phyloP scores from a whole-genome alignment of 1,140 invertebrate species.

The Physella acuta region DNA sequence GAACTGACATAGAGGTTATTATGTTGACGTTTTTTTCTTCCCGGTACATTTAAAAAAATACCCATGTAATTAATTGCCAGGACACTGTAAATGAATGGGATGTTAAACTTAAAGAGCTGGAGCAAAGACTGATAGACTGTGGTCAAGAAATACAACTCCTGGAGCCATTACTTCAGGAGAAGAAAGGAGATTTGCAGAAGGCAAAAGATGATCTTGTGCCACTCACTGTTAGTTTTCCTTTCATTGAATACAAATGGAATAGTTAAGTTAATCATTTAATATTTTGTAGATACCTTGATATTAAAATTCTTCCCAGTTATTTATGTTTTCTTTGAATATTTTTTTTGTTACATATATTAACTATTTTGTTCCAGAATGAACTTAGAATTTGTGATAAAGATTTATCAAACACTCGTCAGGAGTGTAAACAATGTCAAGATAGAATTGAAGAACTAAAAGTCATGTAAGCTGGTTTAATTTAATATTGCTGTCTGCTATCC shows the following conservation, averaged over 20 bases:
- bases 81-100: slow-evolving; percentile 15
- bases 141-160: slow-evolving; percentile 10
- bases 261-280: background rate
- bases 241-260: background rate
- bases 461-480: too few species aligned
- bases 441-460: slow-evolving; percentile 9
- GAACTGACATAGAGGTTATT: too few species aligned
- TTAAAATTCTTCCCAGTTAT: background rate
- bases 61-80: too few species aligned
- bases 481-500: too few species aligned
- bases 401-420: background rate
- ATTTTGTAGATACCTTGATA: background rate
- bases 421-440: slow-evolving; percentile 14
- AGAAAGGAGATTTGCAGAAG: slow-evolving; percentile 1
- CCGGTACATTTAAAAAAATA: too few species aligned
- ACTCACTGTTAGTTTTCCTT: background rate
- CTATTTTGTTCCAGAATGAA: slow-evolving; percentile 6
- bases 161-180: slow-evolving; percentile 7
- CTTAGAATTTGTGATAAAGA: slow-evolving; percentile 8
- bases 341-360: slow-evolving; percentile 6
- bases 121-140: slow-evolving; percentile 22
- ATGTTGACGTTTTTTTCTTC: too few species aligned
- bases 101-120: slow-evolving; percentile 3
- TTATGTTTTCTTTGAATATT: background rate
- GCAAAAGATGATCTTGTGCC: slow-evolving; percentile 15